Base-by-base conservation (phyloP, 2,113 vertebrate species). In the Pristiophorus japonicus region DNA sequence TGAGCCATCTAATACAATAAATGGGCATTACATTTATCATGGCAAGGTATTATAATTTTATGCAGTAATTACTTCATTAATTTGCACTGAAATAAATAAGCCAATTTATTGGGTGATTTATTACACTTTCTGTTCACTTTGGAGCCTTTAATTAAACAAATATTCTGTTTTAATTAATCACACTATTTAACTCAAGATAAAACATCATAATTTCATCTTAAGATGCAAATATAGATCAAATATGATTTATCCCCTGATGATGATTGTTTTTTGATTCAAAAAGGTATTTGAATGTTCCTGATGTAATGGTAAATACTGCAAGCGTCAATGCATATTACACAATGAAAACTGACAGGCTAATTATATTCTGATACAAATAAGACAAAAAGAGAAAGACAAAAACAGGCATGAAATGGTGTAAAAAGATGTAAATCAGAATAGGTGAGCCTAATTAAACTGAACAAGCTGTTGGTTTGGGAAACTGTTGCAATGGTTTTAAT, bases 91-190 rank as follows among this genome's bases (percentile, higher is more conserved):
- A 67, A 94, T 94, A 94, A 94, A 94, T 67, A 67, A 94, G 42
- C 92, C 65, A 30, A 94, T 67, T 94, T 67, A 94, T 94, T 66
- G 65, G 67, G 92, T 42, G 92, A 67, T 67, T 94, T 94, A 94
- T 94, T 67, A 67, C 38, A 94, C 22, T 94, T 70, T 67, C n/a
- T 59, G 20, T 94, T 67, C 38, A 67, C 4, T 94, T 65, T 47
- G 45, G 92, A 94, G 62, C n/a, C 62, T 65, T 65, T 65, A 93
- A 94, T 67, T 94, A 94, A 94, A 45, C 63, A 94, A 67, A 94
- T 42, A 42, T 93, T 47, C 92, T 3, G 42, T 45, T 67, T 67
- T 94, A 94, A 94, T 94, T 94, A 94, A 94, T 94, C 65, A 27
- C 42, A 47, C 12, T 45, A 30, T 94, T 91, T 94, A 67, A 42